Evolutionary conservation across 2,797 vertebrate species (phyloP).

Genomic region (Clamator glandarius): DNA sequence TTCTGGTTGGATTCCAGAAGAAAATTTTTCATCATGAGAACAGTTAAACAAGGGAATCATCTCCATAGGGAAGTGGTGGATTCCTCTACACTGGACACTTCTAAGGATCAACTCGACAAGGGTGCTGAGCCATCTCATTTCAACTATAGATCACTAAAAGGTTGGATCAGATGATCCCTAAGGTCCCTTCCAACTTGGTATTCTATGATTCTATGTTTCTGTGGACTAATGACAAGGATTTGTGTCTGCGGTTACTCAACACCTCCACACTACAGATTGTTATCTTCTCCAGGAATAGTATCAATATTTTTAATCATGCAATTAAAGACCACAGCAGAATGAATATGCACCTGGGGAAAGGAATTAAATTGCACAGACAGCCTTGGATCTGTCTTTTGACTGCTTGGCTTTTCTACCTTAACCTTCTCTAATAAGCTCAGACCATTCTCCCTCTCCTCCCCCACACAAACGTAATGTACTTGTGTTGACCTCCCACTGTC

Average conservation of each 20-base stretch:
- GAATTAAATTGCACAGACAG: not conserved
- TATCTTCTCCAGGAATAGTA: not conserved
- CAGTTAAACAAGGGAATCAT: no score
- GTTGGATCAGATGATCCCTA: no score
- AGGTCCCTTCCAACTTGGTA: no score
- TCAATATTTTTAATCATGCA: conserved; percentile 21
- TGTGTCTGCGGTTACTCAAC: not conserved
- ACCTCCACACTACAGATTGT: not conserved
- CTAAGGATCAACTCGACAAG: no score
- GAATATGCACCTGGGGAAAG: not conserved
- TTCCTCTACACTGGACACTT: no score
- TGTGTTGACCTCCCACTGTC: not conserved
- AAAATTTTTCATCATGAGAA: no score
- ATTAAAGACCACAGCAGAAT: not conserved
- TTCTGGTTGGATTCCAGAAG: no score
- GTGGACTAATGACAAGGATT: not conserved
- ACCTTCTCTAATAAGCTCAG: not conserved
- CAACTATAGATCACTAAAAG: no score
- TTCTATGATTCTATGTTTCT: no score
- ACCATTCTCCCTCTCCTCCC: not conserved
- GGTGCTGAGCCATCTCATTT: no score
- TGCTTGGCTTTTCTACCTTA: not conserved
- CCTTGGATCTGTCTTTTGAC: not conserved
- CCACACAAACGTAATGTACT: not conserved
- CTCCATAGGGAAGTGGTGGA: no score